Base-by-base conservation (phyloP, 2,113 vertebrate genomes). In the Catharus minimus region DNA sequence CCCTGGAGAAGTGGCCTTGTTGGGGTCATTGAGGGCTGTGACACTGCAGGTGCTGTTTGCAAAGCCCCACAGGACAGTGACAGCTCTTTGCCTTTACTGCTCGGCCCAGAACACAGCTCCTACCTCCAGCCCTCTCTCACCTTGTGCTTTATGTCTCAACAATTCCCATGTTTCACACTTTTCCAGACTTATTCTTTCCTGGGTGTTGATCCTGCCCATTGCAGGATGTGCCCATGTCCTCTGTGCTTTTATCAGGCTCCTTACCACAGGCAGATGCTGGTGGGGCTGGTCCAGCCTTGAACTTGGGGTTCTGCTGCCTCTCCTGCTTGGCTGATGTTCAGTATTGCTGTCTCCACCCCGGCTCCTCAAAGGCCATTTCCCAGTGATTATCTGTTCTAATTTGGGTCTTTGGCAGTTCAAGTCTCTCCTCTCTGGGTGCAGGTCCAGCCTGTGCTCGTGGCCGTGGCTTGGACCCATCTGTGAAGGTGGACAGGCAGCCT, bases 151-250 rank as follows among this genome's bases (percentile, higher is more conserved):
- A 22, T 6, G 13, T 15, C 39, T 36, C 20, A 64, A 26, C 23
- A 43, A 7, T 47, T 77, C 27, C 53, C 49, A 8, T 7, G 41
- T 68, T 67, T 52, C 9, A 38, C 17, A 7, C 4, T 76, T 88
- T 68, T 17, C 39, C 44, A 71, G 57, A 15, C 10, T 41, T 20
- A 27, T 9, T 41, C 50, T 30, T 69, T 28, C 36, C 52, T 24
- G 13, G 26, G 20, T 60, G 30, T 58, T 3, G 1, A 30, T 52
- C 27, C 26, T 58, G 36, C 28, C 38, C 0, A 0, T 15, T 33
- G 32, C 49, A 49, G 50, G 81, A 39, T 36, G 53, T 0, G 0
- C 10, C 39, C 3, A 0, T 9, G 26, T 32, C 28, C 64, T 39
- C 57, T 17, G 14, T 41, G 56, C 24, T 77, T 56, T 47, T 17